Evolutionary conservation across 2,113 vertebrate species (phyloP), one percentile per base, ranked within the genome.

Genomic region (Macrotis lagotis): DNA sequence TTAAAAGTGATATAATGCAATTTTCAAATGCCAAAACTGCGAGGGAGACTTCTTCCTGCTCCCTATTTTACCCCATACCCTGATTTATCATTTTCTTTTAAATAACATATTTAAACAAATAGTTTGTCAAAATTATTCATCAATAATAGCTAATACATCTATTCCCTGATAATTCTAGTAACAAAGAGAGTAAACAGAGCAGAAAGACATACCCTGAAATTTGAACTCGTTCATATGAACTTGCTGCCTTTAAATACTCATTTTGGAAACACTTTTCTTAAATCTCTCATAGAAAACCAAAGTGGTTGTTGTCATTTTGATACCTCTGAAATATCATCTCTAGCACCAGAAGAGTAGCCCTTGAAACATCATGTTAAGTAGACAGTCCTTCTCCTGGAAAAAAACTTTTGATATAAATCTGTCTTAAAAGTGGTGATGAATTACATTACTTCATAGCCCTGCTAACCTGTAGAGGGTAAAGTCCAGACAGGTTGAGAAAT

Each of bases 391-490:
- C 90, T 94, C 50, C 31, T 44, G n/a, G 48, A 88, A 92, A 48
- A 94, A 98, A 96, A 94, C 96, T 96, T 91, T 89, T 95, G 94
- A 97, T 97, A 98, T 99, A 98, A 99, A 98, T 98, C 98, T 99
- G 98, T 98, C 98, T 91, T 74, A 97, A 95, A 95, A 96, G 97
- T 98, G 98, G 98, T 98, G 97, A 97, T 98, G 97, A 98, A 98
- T 98, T 98, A 98, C 98, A 98, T 98, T 98, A 98, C 98, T 98
- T 98, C 98, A 99, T 98, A 96, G 97, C 96, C 95, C n/a, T 92
- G 95, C 97, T 98, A 98, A 98, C 98, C 98, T 98, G 98, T 90
- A 26, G 97, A 98, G 97, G 97, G 98, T 98, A 97, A 97, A 98
- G 98, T 98, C 98, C 98, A 98, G 98, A 98, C 98, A 98, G 97